Conservation (phyloP, 2,797 vertebrate genomes). For the Fringilla coelebs region DNA sequence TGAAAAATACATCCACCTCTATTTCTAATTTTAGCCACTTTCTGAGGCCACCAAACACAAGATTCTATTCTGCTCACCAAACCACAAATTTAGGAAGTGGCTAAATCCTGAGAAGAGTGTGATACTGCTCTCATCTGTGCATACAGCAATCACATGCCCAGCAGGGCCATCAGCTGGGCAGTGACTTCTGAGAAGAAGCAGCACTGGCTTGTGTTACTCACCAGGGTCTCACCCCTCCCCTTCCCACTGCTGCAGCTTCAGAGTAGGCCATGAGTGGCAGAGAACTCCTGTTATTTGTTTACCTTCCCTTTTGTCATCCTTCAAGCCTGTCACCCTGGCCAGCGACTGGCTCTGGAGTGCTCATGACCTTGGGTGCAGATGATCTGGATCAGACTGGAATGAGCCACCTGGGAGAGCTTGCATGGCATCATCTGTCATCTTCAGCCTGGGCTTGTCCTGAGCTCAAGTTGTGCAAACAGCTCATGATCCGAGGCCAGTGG, state of each 20-base stretch:
- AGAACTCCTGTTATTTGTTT: background rate
- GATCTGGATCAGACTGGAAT: slow-evolving; percentile 20
- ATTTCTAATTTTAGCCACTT: slow-evolving; percentile 24
- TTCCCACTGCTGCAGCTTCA: background rate
- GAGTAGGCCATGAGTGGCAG: background rate
- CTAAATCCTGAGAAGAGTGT: slow-evolving; percentile 21
- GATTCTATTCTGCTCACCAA: slow-evolving; percentile 4
- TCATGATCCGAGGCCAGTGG: slow-evolving; percentile 28
- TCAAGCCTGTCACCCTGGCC: background rate
- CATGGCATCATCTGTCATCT: background rate
- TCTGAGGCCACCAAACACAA: background rate
- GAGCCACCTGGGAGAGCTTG: slow-evolving; percentile 15
- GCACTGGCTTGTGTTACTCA: background rate
- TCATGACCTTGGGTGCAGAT: background rate
- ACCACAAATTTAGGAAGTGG: slow-evolving; percentile 49
- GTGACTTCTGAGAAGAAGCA: background rate
- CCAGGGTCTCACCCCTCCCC: background rate
- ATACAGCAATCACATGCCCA: background rate
- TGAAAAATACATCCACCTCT: background rate
- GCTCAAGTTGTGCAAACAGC: slow-evolving; percentile 16
- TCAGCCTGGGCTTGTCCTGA: background rate
- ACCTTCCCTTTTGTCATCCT: background rate
- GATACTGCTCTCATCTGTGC: background rate
- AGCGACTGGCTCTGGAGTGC: background rate
- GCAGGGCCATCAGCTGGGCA: background rate